phyloP scores from a whole-genome alignment of 2,888 invertebrate species.

The Drosophila pseudotakahashii region DNA sequence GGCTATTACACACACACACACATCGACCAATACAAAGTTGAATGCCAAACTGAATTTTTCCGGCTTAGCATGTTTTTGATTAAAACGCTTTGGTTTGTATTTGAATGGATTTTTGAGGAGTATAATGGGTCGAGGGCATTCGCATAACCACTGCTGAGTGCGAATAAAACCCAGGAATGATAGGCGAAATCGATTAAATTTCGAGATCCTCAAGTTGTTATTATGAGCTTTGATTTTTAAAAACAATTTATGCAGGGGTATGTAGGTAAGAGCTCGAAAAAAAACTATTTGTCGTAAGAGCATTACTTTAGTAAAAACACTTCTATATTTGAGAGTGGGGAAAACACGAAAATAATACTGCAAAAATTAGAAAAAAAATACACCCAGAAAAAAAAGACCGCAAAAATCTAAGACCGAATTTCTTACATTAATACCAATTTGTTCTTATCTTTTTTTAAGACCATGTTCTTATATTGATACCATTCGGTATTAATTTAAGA shows the following conservation, averaged over 20 bases:
- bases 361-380: too few relatives aligned
- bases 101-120: conserved; percentile 11
- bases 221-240: not conserved
- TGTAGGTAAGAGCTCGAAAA: too few relatives aligned
- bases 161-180: not conserved
- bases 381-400: too few relatives aligned
- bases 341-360: too few relatives aligned
- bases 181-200: conserved; percentile 13
- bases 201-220: not conserved
- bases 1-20: conserved; percentile 21
- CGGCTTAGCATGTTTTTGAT: conserved; percentile 48
- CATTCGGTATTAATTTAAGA: too few relatives aligned
- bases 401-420: too few relatives aligned
- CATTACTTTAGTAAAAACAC: not conserved
- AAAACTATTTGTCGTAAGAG: not conserved
- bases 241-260: not conserved
- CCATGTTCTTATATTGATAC: too few relatives aligned
- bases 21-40: conserved; percentile 8
- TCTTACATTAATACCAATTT: too few relatives aligned
- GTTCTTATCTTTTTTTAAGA: too few relatives aligned
- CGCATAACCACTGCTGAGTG: conserved; percentile 13
- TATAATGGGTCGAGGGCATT: conserved; percentile 3
- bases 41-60: conserved; percentile 33
- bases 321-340: too few relatives aligned
- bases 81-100: conserved; percentile 33